Evolutionary conservation across 2,113 vertebrate species (phyloP), one percentile per base, ranked within the genome.

Genomic region (Melanerpes aurifrons): DNA sequence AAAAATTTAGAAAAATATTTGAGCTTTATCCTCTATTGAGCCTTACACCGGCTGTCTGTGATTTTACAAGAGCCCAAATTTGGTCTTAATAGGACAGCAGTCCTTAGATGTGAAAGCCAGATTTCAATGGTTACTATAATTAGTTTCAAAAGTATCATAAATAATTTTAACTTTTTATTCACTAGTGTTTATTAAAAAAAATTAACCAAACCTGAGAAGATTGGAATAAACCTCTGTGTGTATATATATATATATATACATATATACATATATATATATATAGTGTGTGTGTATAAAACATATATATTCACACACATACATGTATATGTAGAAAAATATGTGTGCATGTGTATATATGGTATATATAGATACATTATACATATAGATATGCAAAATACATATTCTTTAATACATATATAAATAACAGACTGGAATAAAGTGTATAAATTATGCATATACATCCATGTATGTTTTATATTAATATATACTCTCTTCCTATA

Each of bases 1-100:
- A 29, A 84, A 84, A 66, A 32, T 3, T 9, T 0, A 0, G 1
- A 67, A 35, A 48, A 48, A 50, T 7, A 61, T 17, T 45, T 2
- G 2, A 43, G 10, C 3, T 61, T 21, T 85, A 4, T 53, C 85
- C 3, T 64, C 24, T 43, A 15, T 45, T 45, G 43, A 45, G 12
- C 7, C 6, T 69, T 64, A 29, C n/a, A 61, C 9, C 75, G 26
- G 57, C 28, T 64, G 24, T 54, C 53, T 54, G 32, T 61, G 53
- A 28, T 72, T 92, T 82, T 43, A 74, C 0, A 1, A 75, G 53
- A 62, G 25, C 67, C 26, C 29, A 58, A 31, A 63, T 29, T 32
- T 77, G 84, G 11, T 63, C 18, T 9, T 78, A 40, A 18, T 31
- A 48, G 24, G 35, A 82, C 17, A 53, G 13, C 24, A 48, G 40